Evolutionary conservation across 1,140 invertebrate genomes (phyloP).

Genomic region (Oryctes rhinoceros): DNA sequence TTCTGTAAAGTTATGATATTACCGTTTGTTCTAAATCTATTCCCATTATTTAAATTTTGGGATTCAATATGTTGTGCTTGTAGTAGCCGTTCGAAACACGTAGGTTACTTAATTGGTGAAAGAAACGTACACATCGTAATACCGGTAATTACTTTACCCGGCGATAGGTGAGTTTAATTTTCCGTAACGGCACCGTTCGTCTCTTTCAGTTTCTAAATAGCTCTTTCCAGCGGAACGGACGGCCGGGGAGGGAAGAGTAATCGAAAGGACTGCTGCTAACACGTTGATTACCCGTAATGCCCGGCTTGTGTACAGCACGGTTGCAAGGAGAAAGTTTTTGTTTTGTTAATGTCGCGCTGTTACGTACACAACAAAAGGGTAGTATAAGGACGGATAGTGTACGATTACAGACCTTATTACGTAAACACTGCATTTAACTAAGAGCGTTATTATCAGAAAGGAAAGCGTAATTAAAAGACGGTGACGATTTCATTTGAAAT

Average conservation of each 20-base stretch:
- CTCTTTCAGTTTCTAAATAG: conserved; percentile 15
- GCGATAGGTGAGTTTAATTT: conserved; percentile 21
- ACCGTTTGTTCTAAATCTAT: not conserved
- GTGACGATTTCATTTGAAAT: no score
- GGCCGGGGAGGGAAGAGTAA: not conserved
- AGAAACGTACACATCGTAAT: not conserved
- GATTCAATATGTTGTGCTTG: not conserved
- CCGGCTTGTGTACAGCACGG: not conserved
- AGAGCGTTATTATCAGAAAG: no score
- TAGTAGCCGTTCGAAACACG: not conserved
- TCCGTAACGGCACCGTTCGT: conserved; percentile 9
- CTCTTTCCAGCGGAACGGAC: not conserved
- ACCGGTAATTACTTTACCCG: conserved; percentile 18
- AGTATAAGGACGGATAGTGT: not conserved
- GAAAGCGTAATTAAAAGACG: no score
- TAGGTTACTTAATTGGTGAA: conserved; percentile 12
- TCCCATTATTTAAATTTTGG: not conserved
- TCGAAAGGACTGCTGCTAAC: conserved; percentile 15
- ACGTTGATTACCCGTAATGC: conserved; percentile 29
- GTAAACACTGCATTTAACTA: not conserved
- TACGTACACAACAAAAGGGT: not conserved
- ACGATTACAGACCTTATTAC: not conserved
- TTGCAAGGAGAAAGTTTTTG: conserved; percentile 31
- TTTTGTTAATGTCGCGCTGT: conserved; percentile 20
- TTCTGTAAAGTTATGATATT: no score